Base-by-base conservation (phyloP, 2,888 invertebrate species). In the Macaria liturata region DNA sequence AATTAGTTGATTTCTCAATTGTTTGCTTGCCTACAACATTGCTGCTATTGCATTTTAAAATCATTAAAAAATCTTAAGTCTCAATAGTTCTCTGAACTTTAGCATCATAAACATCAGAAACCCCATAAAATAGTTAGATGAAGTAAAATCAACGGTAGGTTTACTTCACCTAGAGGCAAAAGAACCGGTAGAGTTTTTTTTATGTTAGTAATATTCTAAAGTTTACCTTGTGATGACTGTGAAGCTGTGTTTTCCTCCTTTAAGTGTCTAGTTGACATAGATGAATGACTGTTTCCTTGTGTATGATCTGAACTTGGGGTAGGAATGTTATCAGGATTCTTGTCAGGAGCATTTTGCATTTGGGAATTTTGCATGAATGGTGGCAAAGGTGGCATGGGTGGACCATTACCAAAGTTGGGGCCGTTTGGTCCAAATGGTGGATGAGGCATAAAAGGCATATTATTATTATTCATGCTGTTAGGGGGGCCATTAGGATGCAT, bases 281-380 rank as follows among this genome's bases (percentile, higher is more conserved):
- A 42, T 5, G 8, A 9, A 3, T 42, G 6, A 4, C n/a, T 5
- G 4, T 5, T 42, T 42, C 9, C 4, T 42, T 8, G 3, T 94
- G 93, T 64, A 93, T 92, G 66, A 93, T 92, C 67, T 93, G 84
- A 50, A 92, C 83, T 71, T 94, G 59, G 46, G 75, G 73, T 4
- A 67, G 94, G 94, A 71, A 94, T 94, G 61, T 93, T 93, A 8
- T 42, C 42, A 42, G 42, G 9, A 8, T 42, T 9, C 1, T 32
- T 30, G 6, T 67, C 67, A 7, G 61, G 49, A 4, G 46, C 8
- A 47, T 31, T 47, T 4, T 53, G 52, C 9, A 39, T 34, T n/a
- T n/a, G n/a, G n/a, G 46, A 8, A 47, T 31, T 47, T 4, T 53
- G 52, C 9, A 39, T 34, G 20, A 32, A 37, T 5, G 51, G 76